Evolutionary conservation across 2,888 invertebrate genomes (phyloP).

Genomic region (Scelioninae gen. 1): DNA sequence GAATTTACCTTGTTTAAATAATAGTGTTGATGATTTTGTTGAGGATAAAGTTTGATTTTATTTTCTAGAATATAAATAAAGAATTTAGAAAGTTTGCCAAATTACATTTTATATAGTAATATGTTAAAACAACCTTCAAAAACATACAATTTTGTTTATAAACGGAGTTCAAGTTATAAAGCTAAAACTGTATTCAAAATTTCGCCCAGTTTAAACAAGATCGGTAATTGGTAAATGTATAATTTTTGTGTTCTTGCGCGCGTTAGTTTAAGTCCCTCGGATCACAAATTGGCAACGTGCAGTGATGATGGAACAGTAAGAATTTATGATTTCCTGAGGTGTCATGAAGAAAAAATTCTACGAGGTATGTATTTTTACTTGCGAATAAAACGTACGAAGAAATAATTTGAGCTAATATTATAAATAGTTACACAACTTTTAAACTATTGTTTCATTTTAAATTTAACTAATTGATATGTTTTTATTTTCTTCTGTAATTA

Average conservation of each 20-base stretch:
- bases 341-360: conserved; percentile 97
- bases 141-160: neutral
- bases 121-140: neutral
- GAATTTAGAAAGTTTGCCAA: too few species aligned
- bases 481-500: too few species aligned
- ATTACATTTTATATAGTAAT: neutral
- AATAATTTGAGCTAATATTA: too few species aligned
- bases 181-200: neutral
- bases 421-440: too few species aligned
- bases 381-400: too few species aligned
- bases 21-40: too few species aligned
- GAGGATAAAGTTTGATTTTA: too few species aligned
- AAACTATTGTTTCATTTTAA: too few species aligned
- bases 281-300: conserved; percentile 99
- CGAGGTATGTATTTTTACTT: conserved; percentile 86
- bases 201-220: conserved; percentile 44
- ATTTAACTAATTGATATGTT: too few species aligned
- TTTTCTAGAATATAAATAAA: too few species aligned
- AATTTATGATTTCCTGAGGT: conserved; percentile 99
- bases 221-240: conserved; percentile 72
- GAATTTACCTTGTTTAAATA: too few species aligned
- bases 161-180: neutral
- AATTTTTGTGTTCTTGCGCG: conserved; percentile 76
- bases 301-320: conserved; percentile 99
- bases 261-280: conserved; percentile 98